Evolutionary conservation across 1,140 invertebrate genomes (phyloP).

Genomic region (Coelopa frigida): DNA sequence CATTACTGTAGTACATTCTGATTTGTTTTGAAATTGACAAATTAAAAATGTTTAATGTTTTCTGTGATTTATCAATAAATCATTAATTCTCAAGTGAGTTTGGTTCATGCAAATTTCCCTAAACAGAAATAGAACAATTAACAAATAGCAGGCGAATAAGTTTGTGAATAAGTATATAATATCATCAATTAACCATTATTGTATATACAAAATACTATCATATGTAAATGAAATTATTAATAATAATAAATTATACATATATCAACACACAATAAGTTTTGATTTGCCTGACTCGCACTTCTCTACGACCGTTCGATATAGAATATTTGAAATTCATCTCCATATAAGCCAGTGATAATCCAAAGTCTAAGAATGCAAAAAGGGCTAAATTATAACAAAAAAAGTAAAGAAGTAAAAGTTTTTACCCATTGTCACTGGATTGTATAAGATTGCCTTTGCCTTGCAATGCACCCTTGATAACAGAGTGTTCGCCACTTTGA

Average conservation of each 20-base stretch:
- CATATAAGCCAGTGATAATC: slow-evolving; percentile 34
- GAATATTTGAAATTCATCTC: slow-evolving; percentile 36
- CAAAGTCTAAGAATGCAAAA: slow-evolving; percentile 23
- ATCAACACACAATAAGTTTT: slow-evolving; percentile 5
- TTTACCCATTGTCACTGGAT: slow-evolving; percentile 36
- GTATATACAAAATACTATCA: too few relatives aligned
- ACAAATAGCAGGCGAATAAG: background rate
- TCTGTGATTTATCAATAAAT: slow-evolving; percentile 6
- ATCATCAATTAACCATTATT: too few relatives aligned
- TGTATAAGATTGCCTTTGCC: slow-evolving; percentile 34
- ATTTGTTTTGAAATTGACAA: too few relatives aligned
- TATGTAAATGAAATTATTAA: too few relatives aligned
- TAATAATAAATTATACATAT: slow-evolving; percentile 7
- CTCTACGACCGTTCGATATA: too few relatives aligned
- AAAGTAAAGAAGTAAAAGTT: background rate
- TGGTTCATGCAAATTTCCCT: background rate
- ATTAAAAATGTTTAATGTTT: too few relatives aligned
- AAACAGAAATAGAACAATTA: too few relatives aligned
- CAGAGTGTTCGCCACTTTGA: slow-evolving; percentile 24
- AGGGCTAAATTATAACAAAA: background rate
- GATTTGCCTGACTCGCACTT: too few relatives aligned
- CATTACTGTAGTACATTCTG: slow-evolving; percentile 1
- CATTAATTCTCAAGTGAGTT: background rate
- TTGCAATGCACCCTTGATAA: slow-evolving; percentile 27
- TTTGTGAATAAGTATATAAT: slow-evolving; percentile 6